Conservation (phyloP, 92 coral and sea anemone species). For the Bergia sp. region DNA sequence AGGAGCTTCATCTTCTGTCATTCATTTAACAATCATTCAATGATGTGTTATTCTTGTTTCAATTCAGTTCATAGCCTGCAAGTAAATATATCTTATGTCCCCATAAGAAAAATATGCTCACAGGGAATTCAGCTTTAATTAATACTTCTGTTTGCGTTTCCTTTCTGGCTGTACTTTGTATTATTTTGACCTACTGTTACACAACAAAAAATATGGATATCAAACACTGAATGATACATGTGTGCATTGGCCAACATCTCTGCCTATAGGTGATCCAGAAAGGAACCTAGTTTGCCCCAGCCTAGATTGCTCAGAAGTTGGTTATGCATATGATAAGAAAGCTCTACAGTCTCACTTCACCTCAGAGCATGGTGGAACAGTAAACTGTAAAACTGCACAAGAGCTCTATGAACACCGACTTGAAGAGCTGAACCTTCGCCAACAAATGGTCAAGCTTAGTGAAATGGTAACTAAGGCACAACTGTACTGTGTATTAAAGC, state of each 20-base stretch:
- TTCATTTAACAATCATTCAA: too few species aligned
- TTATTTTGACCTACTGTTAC: too few species aligned
- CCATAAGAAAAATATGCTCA: too few species aligned
- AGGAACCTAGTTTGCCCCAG: not conserved
- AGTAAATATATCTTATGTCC: too few species aligned
- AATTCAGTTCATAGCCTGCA: too few species aligned
- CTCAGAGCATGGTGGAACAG: slow-evolving; percentile 21
- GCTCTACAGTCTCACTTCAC: not conserved
- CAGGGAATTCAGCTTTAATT: too few species aligned
- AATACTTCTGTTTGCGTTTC: too few species aligned
- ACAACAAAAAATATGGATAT: too few species aligned
- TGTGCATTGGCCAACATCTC: not conserved
- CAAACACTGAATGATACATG: not conserved
- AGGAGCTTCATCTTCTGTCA: too few species aligned
- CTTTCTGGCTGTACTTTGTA: too few species aligned
- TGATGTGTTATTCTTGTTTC: too few species aligned
- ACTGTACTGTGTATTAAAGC: too few species aligned
- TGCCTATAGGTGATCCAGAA: not conserved
- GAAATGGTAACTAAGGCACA: not conserved
- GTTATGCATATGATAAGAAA: not conserved
- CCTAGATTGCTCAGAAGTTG: not conserved
- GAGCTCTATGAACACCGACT: not conserved
- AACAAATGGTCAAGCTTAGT: not conserved
- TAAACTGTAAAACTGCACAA: slow-evolving; percentile 3
- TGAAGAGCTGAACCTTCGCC: not conserved